These are phyloP conservation scores for Platycnemis pennipes DNA, from an alignment of 2,888 invertebrate species.

Conservation along the genomic window DNA sequence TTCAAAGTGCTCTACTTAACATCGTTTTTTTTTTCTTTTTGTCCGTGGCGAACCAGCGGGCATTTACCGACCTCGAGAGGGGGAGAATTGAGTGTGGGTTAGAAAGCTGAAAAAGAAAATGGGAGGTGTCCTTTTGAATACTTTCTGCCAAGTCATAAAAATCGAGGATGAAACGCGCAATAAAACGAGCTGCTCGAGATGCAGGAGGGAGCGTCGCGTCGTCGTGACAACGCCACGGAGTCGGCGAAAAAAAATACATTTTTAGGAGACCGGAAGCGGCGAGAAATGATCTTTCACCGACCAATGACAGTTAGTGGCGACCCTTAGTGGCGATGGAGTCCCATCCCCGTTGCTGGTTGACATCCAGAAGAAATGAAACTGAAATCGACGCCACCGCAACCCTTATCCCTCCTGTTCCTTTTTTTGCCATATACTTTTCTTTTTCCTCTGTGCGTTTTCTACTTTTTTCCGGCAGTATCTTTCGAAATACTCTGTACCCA, in stretches of 20 bases:
- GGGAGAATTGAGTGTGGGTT: neutral
- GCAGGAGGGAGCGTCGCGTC: neutral
- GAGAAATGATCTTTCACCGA: conserved; percentile 32
- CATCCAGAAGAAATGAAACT: neutral
- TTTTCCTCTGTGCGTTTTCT: neutral
- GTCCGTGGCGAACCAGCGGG: neutral
- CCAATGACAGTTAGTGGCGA: conserved; percentile 28
- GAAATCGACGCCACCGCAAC: conserved; percentile 2
- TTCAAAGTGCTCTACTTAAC: conserved; percentile 17
- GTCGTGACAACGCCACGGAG: conserved; percentile 11
- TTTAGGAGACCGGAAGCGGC: conserved; percentile 21
- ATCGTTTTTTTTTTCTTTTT: neutral
- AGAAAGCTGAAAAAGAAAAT: neutral
- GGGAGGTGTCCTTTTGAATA: neutral
- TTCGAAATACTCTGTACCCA: no score
- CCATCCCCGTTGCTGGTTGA: neutral
- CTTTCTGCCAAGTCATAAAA: conserved; percentile 51
- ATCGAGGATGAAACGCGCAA: conserved; percentile 31
- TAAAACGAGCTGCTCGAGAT: neutral
- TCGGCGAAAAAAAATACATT: neutral
- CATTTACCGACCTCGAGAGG: conserved; percentile 24
- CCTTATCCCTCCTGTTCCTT: neutral
- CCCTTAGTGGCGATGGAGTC: neutral
- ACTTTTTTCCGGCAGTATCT: no score
- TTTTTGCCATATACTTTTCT: neutral